These are phyloP conservation scores for Steinernema scapterisci DNA, from an alignment of 2,888 invertebrate species.

Conservation along the genomic window DNA sequence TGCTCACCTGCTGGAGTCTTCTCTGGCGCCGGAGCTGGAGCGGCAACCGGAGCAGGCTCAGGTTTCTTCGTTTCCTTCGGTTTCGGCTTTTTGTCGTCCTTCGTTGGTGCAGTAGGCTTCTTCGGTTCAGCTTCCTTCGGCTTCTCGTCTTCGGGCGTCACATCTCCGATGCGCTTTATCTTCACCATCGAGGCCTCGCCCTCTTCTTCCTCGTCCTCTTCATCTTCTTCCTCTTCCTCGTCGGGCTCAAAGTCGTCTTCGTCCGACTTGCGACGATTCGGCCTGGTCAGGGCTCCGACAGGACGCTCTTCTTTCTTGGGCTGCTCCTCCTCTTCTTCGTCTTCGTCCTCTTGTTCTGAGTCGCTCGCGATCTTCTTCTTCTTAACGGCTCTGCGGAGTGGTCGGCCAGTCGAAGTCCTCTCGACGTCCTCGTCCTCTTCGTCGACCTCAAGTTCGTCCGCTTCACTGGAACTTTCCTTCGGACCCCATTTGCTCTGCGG, in stretches of 20 bases:
- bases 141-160: constrained; percentile 27
- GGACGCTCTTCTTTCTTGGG: constrained; percentile 34
- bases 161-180: constrained; percentile 31
- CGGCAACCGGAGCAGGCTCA: not conserved
- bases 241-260: constrained; percentile 34
- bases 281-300: constrained; percentile 35
- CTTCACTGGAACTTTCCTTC: not conserved
- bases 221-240: constrained; percentile 34
- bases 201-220: constrained; percentile 36
- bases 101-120: not conserved
- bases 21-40: not conserved
- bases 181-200: constrained; percentile 26
- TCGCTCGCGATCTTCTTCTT: constrained; percentile 26
- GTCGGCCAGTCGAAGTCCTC: constrained; percentile 44
- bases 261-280: constrained; percentile 13
- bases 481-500: not conserved
- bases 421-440: constrained; percentile 33
- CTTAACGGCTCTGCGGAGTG: constrained; percentile 46
- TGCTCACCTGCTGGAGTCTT: no score
- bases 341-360: constrained; percentile 30
- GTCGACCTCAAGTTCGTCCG: constrained; percentile 36
- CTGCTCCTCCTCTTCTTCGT: constrained; percentile 30
- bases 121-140: not conserved
- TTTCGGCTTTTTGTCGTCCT: constrained; percentile 27
- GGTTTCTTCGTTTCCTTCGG: not conserved